These are phyloP conservation scores for Heliconius ismenius DNA, from an alignment of 2,888 invertebrate species.

Conservation along the genomic window DNA sequence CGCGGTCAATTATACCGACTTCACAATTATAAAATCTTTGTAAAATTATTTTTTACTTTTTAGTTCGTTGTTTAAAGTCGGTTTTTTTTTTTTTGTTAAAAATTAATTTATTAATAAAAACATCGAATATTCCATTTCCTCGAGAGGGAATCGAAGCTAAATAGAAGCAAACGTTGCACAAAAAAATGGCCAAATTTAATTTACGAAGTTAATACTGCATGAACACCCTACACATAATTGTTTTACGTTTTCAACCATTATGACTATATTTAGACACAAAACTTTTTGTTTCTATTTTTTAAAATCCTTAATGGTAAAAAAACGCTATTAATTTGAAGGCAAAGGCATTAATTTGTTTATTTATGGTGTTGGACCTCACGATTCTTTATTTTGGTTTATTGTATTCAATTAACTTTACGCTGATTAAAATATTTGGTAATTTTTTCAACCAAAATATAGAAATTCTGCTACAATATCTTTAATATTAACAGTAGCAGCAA, in stretches of 20 bases:
- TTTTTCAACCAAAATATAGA: too few species aligned
- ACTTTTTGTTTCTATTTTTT: neutral
- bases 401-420: neutral
- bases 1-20: too few species aligned
- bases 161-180: neutral
- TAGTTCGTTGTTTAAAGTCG: too few species aligned
- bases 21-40: too few species aligned
- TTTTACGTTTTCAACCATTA: neutral
- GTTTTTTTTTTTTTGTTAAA: too few species aligned
- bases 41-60: too few species aligned
- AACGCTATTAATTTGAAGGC: slow-evolving; percentile 2
- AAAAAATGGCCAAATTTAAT: neutral
- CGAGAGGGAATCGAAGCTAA: too few species aligned
- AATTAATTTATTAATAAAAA: too few species aligned
- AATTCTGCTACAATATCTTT: too few species aligned
- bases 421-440: neutral
- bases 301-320: neutral
- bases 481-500: too few species aligned
- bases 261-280: neutral
- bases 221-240: neutral
- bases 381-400: neutral
- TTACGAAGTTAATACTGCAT: neutral
- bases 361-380: neutral
- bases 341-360: neutral
- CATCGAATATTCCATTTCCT: too few species aligned